Evolutionary conservation across 1,140 invertebrate species (phyloP), one percentile per base, ranked within the genome.

Genomic region (Trichoplusia ni): DNA sequence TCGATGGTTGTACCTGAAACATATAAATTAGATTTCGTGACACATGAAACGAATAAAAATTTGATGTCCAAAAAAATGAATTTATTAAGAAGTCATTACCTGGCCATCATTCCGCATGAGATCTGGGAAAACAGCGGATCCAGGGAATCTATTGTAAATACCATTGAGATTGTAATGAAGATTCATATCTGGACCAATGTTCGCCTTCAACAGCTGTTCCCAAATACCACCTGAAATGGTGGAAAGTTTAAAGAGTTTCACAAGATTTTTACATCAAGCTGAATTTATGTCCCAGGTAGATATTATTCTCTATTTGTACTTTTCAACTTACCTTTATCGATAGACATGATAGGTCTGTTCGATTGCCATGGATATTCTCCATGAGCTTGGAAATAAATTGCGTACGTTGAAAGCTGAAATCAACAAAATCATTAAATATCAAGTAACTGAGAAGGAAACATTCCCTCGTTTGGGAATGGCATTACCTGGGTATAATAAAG

Each of bases 131-230:
- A 78, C 73, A 2, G 77, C 64, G 0, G 74, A 69, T 8, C 79
- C 79, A 1, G 81, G 81, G 25, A 77, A 89, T 59, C 87, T 76
- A 21, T 90, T 89, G 66, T 84, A 90, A 37, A 90, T 90, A 4
- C 87, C 87, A 54, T 90, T 90, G 23, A 89, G 71, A 51, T 90
- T 90, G 66, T 90, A 90, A 49, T 90, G 87, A 11, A 90, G 75
- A 53, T 90, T 90, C 87, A 90, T 90, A 21, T 90, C 87, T 0
- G 87, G 87, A 7, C 87, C 87, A 37, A 90, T 90, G 44, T 90
- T 90, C 0, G 84, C 87, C 61, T 90, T 90, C 11, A 90, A 64
- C 1, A 90, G 67, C 25, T 89, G 84, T 58, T 90, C 86, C 87
- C 87, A 90, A 56, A 90, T 87, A n/a, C 86, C 86, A 78, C 87